Base-by-base conservation (phyloP, 23 tunicate genomes). In the Phallusia fumigata region DNA sequence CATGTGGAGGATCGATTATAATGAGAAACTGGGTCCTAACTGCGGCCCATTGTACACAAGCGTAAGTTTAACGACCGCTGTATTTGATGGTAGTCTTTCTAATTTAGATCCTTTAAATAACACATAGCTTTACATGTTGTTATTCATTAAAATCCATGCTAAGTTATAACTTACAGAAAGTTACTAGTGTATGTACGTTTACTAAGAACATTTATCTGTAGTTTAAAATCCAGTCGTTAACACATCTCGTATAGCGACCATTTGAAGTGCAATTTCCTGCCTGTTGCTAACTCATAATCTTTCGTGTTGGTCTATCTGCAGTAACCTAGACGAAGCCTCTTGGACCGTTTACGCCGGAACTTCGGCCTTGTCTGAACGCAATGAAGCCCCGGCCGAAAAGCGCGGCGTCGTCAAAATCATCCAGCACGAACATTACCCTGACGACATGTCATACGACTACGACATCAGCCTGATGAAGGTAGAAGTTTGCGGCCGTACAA, bases 1-100 rank as follows among this genome's bases (percentile, higher is more conserved):
- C 82, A 1, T 92, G 97, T 75, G 91, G 97, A 13, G 97, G 80
- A 31, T 79, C 97, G 3, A 80, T 92, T 65, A 87, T 92, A 21
- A 31, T 87, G 52, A 80, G 50, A 24, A 81, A 92, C 65, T 92
- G 97, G 97, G 32, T 92, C 1, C 15, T 92, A 0, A 87, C 97
- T 6, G 97, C 97, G 8, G 88, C 91, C 19, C 97, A 92, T 45
- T 92, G 97, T 82, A 87, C 86, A 31, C 35, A 47, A 5, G 72
- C 35, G 83, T 79, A 52, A 79, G 83, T 58, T 58, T 6, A 24
- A 58, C 69, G 10, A 10, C 10, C n/a, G n/a, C n/a, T n/a, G n/a
- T n/a, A n/a, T n/a, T n/a, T n/a, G n/a, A 40, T 40, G 10, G 47
- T 40, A 3, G 47, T 40, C 5, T 40, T 40, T 10, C 47, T 3